Evolutionary conservation across 2,888 invertebrate genomes (phyloP), one percentile per base, ranked within the genome.

Genomic region (Noctua janthina): DNA sequence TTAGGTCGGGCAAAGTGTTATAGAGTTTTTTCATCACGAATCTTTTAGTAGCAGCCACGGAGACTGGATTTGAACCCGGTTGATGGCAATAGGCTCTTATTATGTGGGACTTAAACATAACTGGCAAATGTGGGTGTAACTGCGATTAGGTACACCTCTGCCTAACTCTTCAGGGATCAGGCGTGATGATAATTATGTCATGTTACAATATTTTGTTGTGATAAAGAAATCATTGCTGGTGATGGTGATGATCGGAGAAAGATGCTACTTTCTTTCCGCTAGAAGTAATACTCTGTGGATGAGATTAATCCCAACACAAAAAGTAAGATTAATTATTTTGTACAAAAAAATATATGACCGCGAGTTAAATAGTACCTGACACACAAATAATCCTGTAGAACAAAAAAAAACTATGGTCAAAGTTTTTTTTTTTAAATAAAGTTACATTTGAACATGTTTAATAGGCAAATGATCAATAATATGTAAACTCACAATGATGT

Each of bases 401-500:
- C 15, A 59, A 29, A n/a, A 59, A 35, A 51, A 51, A 35, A 43
- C 4, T 35, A 13, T 3, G 20, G n/a, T 46, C 51, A 43, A 62
- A 10, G 10, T 49, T 51, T 62, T 20, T 51, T 78, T 78, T 8
- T 20, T 35, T 29, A 43, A 23, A 69, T 43, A 20, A 62, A 51
- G 59, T 35, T 23, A 29, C 5, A 17, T 66, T 54, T 49, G 29
- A 64, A 51, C 8, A 62, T 20, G 13, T 39, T 49, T 76, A 8
- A 29, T 20, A 29, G 11, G 7, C n/a, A 73, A 51, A 67, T 68
- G 13, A 59, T 49, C 67, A n/a, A 49, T 68, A 76, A 74, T 71
- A 64, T 67, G 51, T 82, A 68, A 77, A 23, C 73, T 85, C 64
- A 59, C 56, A 69, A 39, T 85, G 77, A 80, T 76, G 85, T 82